A percentile compares a stretch with the other conserved stretches of the same genome.
phyloP scores from a whole-genome alignment of 2,888 invertebrate genomes.

The Noctua pronuba region DNA sequence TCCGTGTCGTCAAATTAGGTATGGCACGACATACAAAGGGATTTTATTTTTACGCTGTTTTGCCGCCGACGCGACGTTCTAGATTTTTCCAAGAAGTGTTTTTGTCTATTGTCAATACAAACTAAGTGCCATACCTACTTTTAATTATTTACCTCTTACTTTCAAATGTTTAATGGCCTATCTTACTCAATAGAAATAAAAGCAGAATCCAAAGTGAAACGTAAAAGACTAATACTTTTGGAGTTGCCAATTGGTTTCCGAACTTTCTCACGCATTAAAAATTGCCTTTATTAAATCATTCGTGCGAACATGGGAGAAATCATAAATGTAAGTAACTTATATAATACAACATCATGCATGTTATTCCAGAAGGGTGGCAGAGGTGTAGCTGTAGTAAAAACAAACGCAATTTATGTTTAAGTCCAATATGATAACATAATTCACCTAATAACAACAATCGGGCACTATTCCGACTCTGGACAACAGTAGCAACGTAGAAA shows the following conservation, averaged over 20 bases:
- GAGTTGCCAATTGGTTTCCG: slow-evolving; percentile 1
- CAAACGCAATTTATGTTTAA: not conserved
- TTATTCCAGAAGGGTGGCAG: not conserved
- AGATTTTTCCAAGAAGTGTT: slow-evolving; percentile 1
- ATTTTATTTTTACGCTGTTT: slow-evolving; percentile 30
- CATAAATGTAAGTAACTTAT: not conserved
- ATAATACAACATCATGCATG: not conserved
- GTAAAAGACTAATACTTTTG: not conserved
- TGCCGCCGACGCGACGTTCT: slow-evolving; percentile 20
- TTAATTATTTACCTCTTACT: not conserved
- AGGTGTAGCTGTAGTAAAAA: not conserved
- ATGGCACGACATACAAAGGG: slow-evolving; percentile 55
- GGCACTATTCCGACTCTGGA: not conserved
- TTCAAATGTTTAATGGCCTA: not conserved
- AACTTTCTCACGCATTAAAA: slow-evolving; percentile 24
- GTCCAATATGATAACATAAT: not conserved
- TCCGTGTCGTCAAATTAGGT: slow-evolving; percentile 63
- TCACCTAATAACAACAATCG: not conserved
- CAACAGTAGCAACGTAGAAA: not conserved
- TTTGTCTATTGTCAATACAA: slow-evolving; percentile 4
- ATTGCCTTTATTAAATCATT: slow-evolving; percentile 28
- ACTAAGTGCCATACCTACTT: not conserved
- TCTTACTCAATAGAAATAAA: not conserved
- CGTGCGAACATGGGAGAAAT: slow-evolving; percentile 6
- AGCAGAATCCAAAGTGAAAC: slow-evolving; percentile 7